Conservation (phyloP, 2,797 vertebrate species). For the Sebastes oblongus region DNA sequence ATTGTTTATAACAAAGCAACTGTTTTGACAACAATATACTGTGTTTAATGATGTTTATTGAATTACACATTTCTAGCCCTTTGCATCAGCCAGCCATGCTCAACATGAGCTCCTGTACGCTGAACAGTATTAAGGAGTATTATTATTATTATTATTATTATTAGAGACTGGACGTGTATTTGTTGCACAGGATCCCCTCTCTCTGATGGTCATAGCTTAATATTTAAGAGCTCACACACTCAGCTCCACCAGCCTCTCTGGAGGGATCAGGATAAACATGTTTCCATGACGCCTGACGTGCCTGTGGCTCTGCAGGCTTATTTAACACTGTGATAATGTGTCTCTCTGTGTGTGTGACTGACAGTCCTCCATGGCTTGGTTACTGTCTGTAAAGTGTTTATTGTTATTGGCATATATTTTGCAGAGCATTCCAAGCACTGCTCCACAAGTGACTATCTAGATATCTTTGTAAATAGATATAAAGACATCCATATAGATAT, state of each 20-base stretch:
- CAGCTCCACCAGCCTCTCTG: neutral
- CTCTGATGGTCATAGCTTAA: neutral
- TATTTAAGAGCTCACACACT: neutral
- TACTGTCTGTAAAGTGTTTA: neutral
- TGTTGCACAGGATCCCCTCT: neutral
- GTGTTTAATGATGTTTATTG: neutral
- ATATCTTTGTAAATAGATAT: neutral
- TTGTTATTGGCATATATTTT: neutral
- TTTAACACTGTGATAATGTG: neutral
- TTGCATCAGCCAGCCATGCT: neutral
- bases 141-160: neutral
- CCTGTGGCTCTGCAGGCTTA: constrained; percentile 19
- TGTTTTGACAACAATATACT: neutral
- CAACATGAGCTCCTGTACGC: neutral
- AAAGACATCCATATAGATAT: neutral
- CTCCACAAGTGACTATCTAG: neutral
- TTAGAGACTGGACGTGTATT: neutral
- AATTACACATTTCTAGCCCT: constrained; percentile 10
- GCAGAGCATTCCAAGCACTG: neutral
- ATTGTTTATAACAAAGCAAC: neutral
- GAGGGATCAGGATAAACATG: constrained; percentile 34
- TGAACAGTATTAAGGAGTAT: neutral
- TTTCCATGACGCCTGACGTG: constrained; percentile 56
- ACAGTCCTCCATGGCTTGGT: neutral
- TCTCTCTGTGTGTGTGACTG: neutral